phyloP scores from a whole-genome alignment of 2,888 invertebrate genomes.

The Rhamnusium bicolor region DNA sequence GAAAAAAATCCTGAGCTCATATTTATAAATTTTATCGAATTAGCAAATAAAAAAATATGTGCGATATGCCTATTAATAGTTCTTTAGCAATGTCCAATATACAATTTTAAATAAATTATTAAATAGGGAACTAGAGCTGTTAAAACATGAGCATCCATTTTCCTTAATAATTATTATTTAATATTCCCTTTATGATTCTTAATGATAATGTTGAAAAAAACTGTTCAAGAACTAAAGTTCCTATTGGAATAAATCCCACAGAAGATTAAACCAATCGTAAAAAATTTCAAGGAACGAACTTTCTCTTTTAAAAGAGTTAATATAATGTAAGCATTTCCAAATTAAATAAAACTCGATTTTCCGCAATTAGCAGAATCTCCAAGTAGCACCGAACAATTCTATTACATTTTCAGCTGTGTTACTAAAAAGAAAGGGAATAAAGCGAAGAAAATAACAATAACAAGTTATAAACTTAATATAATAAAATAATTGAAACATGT shows the following conservation, averaged over 20 bases:
- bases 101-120: neutral
- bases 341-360: conserved; percentile 22
- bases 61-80: too few species aligned
- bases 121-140: neutral
- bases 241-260: neutral
- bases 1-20: too few species aligned
- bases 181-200: neutral
- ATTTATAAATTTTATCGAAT: too few species aligned
- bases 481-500: conserved; percentile 25
- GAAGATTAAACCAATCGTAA: neutral
- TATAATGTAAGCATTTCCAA: conserved; percentile 12
- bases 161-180: neutral
- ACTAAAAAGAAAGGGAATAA: neutral
- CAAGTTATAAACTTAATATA: conserved; percentile 25
- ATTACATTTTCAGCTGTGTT: conserved; percentile 6
- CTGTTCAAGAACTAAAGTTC: neutral
- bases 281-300: conserved; percentile 19
- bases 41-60: too few species aligned
- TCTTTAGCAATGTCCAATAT: too few species aligned
- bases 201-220: neutral
- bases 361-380: conserved; percentile 14
- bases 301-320: conserved; percentile 23
- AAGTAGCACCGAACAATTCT: conserved; percentile 16
- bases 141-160: too few species aligned
- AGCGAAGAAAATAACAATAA: conserved; percentile 10